phyloP scores from a whole-genome alignment of 2,797 vertebrate species.

The Danio albolineatus region DNA sequence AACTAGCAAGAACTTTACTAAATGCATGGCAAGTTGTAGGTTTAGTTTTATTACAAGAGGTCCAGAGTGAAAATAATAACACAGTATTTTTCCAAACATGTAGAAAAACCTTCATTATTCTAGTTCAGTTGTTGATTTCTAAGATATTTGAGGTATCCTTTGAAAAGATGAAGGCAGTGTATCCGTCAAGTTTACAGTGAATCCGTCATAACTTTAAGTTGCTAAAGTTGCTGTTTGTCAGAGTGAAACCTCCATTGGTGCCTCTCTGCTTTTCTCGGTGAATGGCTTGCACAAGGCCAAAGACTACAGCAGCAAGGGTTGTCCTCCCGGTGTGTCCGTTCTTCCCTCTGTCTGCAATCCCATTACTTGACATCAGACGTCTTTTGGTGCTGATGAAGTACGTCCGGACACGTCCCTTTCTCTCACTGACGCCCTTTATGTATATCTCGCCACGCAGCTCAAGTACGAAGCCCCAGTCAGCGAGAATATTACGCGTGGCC shows the following conservation, averaged over 20 bases:
- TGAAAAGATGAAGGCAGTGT: constrained; percentile 47
- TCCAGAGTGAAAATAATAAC: neutral
- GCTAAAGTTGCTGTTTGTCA: constrained; percentile 48
- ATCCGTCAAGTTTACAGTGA: neutral
- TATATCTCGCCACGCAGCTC: constrained; percentile 81
- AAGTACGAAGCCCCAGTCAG: constrained; percentile 78
- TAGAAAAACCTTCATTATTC: neutral
- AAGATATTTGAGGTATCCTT: constrained; percentile 45
- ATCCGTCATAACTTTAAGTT: constrained; percentile 58
- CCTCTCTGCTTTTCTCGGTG: constrained; percentile 76
- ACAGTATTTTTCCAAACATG: neutral
- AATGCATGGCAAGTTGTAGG: neutral
- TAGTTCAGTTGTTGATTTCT: neutral
- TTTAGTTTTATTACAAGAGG: no score
- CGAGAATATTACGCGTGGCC: constrained; percentile 73
- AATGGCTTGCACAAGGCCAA: constrained; percentile 75
- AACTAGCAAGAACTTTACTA: no score
- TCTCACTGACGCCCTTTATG: constrained; percentile 82
- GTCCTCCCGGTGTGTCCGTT: constrained; percentile 38
- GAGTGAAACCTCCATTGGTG: constrained; percentile 66
- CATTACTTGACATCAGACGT: constrained; percentile 56
- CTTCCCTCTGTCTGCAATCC: constrained; percentile 30
- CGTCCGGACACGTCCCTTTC: constrained; percentile 77
- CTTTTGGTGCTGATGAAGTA: constrained; percentile 79
- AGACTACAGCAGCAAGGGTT: constrained; percentile 77